Evolutionary conservation across 1,140 invertebrate genomes (phyloP).

Genomic region (Euura lappo): DNA sequence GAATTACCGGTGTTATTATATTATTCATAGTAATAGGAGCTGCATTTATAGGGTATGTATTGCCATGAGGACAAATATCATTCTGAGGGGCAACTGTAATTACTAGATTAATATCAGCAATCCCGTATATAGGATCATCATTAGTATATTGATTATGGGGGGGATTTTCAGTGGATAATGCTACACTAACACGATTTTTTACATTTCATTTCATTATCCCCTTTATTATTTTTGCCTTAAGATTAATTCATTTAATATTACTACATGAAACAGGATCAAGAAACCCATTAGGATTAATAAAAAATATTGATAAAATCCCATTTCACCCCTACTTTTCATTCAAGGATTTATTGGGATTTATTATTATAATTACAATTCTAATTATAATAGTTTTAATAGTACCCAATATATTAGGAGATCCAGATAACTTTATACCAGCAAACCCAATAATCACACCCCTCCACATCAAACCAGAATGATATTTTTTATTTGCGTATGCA

Average conservation of each 20-base stretch:
- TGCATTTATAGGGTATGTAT: conserved; percentile 73
- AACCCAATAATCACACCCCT: conserved; percentile 51
- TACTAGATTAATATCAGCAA: conserved; percentile 73
- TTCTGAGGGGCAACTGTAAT: conserved; percentile 77
- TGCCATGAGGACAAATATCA: conserved; percentile 77
- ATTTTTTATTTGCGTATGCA: no score
- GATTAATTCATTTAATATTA: conserved; percentile 69
- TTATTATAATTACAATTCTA: conserved; percentile 60
- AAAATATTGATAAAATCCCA: conserved; percentile 67
- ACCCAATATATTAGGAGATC: conserved; percentile 69
- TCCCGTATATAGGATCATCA: conserved; percentile 66
- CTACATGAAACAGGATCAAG: conserved; percentile 67
- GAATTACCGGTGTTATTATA: conserved; percentile 64
- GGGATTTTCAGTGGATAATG: conserved; percentile 72
- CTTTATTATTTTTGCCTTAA: conserved; percentile 66
- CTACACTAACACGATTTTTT: conserved; percentile 74
- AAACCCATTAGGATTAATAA: conserved; percentile 67
- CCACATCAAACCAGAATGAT: no score
- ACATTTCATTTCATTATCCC: conserved; percentile 74
- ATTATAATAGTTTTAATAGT: conserved; percentile 54
- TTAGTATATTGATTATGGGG: conserved; percentile 73
- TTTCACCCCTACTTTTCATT: conserved; percentile 67
- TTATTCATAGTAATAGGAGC: conserved; percentile 68
- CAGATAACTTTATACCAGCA: conserved; percentile 76
- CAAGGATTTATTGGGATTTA: conserved; percentile 64